Evolutionary conservation across 2,888 invertebrate species (phyloP), one percentile per base, ranked within the genome.

Genomic region (Endomychus coccineus): DNA sequence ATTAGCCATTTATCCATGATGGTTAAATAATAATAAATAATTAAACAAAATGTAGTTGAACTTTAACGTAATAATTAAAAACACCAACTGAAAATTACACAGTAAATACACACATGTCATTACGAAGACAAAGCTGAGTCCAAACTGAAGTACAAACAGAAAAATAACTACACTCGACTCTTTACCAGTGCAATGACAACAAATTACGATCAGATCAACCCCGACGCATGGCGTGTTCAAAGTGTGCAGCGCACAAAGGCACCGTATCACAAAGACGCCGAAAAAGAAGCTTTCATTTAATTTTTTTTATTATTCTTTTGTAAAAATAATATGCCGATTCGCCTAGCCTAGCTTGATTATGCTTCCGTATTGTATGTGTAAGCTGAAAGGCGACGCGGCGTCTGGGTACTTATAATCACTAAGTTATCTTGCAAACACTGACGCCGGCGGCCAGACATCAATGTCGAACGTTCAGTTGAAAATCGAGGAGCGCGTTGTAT

Each of bases 51-150:
- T 36, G 36, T 36, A 32, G 31, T 36, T 36, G 22, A 36, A 36
- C 31, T 32, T 31, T 36, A 36, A 36, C 31, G 36, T 36, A 36
- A 36, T 36, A 36, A 36, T 31, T 36, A 36, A 33, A 32, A 36
- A 36, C 35, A 35, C 36, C 36, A 36, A 36, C 36, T 31, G 31
- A 31, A 37, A 37, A 37, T 23, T 32, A 32, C 37, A 37, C 37
- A 37, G 37, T 32, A 37, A 37, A 37, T 37, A 37, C 36, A 36
- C 36, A 36, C 37, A 32, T 37, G 32, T 37, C 37, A 37, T 32
- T 37, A 37, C 31, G 32, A 32, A 37, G 37, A 37, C 37, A 37
- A 37, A 32, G 37, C 37, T 32, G 37, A 37, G 27, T 27, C 27
- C 27, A 27, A 27, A 36, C 36, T 36, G 36, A 36, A 36, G 30